These are phyloP conservation scores for Probaryconus sp. DNA, from an alignment of 1,140 invertebrate genomes.

Conservation along the genomic window DNA sequence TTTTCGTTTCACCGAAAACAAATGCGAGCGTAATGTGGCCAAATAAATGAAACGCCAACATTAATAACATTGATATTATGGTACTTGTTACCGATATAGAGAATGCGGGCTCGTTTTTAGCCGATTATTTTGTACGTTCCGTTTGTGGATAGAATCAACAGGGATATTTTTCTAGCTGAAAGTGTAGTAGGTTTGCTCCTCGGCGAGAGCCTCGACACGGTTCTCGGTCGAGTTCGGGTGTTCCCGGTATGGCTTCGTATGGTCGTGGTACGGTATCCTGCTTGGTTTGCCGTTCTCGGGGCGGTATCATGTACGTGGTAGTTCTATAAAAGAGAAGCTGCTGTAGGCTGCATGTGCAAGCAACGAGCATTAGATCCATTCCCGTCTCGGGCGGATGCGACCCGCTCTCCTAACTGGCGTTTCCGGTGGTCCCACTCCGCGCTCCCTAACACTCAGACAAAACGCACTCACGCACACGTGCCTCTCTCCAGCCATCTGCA, in stretches of 20 bases:
- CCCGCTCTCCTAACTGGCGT: slow-evolving; percentile 72
- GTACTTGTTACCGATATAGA: too few species aligned
- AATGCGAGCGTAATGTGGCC: too few species aligned
- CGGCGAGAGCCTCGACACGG: too few species aligned
- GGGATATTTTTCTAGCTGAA: too few species aligned
- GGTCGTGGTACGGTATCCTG: slow-evolving; percentile 37
- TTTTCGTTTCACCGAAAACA: too few species aligned
- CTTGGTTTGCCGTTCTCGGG: slow-evolving; percentile 29
- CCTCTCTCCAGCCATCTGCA: slow-evolving; percentile 30
- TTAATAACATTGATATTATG: too few species aligned
- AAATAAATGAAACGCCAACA: too few species aligned
- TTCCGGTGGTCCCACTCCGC: slow-evolving; percentile 70
- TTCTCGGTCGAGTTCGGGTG: slow-evolving; percentile 43
- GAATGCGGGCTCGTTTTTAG: too few species aligned
- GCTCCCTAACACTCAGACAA: not conserved
- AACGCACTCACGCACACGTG: slow-evolving; percentile 1
- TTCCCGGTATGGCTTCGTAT: slow-evolving; percentile 42
- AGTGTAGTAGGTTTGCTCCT: too few species aligned
- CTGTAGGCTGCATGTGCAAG: slow-evolving; percentile 56
- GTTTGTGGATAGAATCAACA: too few species aligned
- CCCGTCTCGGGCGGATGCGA: slow-evolving; percentile 64
- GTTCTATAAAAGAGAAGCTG: slow-evolving; percentile 65
- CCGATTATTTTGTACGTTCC: too few species aligned
- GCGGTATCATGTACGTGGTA: slow-evolving; percentile 37
- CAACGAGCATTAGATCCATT: slow-evolving; percentile 68